These are phyloP conservation scores for Eupithecia centaureata DNA, from an alignment of 2,888 invertebrate species.

Conservation along the genomic window DNA sequence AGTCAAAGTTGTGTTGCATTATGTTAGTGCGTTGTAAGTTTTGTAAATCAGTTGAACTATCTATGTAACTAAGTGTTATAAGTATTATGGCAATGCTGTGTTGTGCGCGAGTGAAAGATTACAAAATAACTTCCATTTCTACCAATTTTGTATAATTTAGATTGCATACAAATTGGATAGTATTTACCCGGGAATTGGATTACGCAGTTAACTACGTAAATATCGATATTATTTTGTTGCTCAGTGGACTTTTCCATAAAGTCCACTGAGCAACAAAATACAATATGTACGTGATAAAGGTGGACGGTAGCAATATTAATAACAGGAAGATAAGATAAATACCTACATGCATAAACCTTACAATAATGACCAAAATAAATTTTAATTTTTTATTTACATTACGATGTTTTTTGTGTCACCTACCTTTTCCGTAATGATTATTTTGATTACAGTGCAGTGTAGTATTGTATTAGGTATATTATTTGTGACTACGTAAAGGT, in stretches of 20 bases:
- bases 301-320: not conserved
- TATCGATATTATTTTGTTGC: not conserved
- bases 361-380: not conserved
- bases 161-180: not conserved
- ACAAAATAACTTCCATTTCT: not conserved
- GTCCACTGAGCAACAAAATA: too few species aligned
- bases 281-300: too few species aligned
- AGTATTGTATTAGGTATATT: too few species aligned
- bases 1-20: constrained; percentile 58
- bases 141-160: not conserved
- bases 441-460: too few species aligned
- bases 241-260: not conserved
- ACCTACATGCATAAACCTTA: not conserved
- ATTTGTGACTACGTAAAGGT: too few species aligned
- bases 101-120: not conserved
- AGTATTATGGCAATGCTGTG: not conserved
- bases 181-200: too few species aligned
- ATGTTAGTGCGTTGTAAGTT: constrained; percentile 48
- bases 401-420: not conserved
- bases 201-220: too few species aligned
- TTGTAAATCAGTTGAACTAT: not conserved
- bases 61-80: not conserved
- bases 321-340: not conserved
- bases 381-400: not conserved
- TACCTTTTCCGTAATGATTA: not conserved